Percentiles rank a stretch among this genome's conserved stretches.
Evolutionary conservation across 2,113 vertebrate genomes (phyloP).

Genomic region (Porphyrio hochstetteri): DNA sequence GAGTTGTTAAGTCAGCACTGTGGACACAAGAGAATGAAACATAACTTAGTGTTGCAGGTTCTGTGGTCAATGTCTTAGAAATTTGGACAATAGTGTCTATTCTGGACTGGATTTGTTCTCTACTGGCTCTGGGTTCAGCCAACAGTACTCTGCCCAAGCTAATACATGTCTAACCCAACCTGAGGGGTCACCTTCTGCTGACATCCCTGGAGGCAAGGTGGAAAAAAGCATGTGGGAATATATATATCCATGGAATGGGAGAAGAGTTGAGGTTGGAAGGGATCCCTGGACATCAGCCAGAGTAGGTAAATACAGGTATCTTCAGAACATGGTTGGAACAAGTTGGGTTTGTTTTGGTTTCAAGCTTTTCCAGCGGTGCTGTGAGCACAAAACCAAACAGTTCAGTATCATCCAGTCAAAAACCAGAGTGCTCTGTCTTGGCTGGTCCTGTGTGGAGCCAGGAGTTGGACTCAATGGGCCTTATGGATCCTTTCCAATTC

Average conservation of each 20-base stretch:
- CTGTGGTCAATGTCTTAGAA: not conserved
- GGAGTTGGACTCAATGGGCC: no score
- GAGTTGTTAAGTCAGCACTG: slow-evolving; percentile 76
- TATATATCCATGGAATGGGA: accelerated
- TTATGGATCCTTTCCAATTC: no score
- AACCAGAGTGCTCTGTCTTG: not conserved
- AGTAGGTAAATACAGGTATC: not conserved
- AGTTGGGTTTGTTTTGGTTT: not conserved
- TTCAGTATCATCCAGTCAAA: not conserved
- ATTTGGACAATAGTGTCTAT: accelerated
- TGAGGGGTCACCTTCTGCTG: not conserved
- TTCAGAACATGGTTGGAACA: not conserved
- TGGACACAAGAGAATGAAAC: not conserved
- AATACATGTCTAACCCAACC: not conserved
- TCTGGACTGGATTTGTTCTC: accelerated
- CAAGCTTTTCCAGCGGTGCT: not conserved
- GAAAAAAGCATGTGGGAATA: accelerated
- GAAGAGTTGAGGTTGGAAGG: not conserved
- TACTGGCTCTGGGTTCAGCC: not conserved
- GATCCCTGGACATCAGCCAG: not conserved
- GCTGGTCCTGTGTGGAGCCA: no score
- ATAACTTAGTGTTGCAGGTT: accelerated
- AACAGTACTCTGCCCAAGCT: not conserved
- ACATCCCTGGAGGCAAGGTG: not conserved
- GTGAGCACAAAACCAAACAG: not conserved